Percentiles rank a stretch among this genome's conserved stretches.
Evolutionary conservation across 1,140 invertebrate genomes (phyloP).

Genomic region (Zaprionus lachaisei): DNA sequence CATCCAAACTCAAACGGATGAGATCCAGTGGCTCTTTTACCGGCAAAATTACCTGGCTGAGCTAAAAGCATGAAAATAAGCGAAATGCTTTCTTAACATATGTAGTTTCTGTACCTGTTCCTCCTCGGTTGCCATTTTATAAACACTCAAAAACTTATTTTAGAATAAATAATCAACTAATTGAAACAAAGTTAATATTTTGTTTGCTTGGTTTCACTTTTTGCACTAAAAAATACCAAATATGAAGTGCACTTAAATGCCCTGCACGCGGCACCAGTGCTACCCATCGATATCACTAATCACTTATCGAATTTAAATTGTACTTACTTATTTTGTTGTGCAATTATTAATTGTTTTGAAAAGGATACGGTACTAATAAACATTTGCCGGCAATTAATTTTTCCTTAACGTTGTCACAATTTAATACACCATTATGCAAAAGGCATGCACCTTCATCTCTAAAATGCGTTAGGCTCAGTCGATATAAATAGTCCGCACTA

Average conservation of each 20-base stretch:
- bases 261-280: slow-evolving; percentile 20
- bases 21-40: slow-evolving; percentile 99
- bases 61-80: slow-evolving; percentile 54
- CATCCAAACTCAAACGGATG: slow-evolving; percentile 97
- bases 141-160: slow-evolving; percentile 8
- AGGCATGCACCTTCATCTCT: slow-evolving; percentile 25
- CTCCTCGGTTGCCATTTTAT: slow-evolving; percentile 77
- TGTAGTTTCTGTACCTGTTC: slow-evolving; percentile 64
- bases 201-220: slow-evolving; percentile 30
- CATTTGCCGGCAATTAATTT: slow-evolving; percentile 78
- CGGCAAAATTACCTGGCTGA: slow-evolving; percentile 91
- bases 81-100: too few relatives aligned
- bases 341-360: slow-evolving; percentile 31
- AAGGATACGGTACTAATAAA: slow-evolving; percentile 86
- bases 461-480: slow-evolving; percentile 52
- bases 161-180: slow-evolving; percentile 10
- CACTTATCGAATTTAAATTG: slow-evolving; percentile 8
- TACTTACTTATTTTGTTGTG: neutral
- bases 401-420: slow-evolving; percentile 78
- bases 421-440: slow-evolving; percentile 73
- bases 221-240: slow-evolving; percentile 43
- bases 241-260: slow-evolving; percentile 5
- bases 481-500: slow-evolving; percentile 89
- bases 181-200: slow-evolving; percentile 9
- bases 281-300: slow-evolving; percentile 23